These are phyloP conservation scores for Sciurus vulgaris DNA, from an alignment of 2,797 vertebrate genomes.

Conservation along the genomic window DNA sequence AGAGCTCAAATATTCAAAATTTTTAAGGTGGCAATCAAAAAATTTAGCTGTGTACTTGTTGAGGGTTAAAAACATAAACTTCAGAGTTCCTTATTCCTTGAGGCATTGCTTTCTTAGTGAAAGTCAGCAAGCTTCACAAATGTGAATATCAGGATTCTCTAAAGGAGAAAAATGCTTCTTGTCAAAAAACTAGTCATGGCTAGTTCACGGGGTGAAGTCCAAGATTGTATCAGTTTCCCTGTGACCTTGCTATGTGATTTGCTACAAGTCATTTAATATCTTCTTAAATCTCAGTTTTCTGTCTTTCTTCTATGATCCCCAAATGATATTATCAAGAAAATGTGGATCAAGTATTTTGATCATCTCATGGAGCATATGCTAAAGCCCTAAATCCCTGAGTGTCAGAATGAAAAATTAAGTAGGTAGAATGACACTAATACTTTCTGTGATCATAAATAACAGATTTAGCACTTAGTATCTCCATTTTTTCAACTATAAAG, in stretches of 20 bases:
- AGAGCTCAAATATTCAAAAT: constrained; percentile 22
- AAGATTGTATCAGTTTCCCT: constrained; percentile 37
- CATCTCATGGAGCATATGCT: not conserved
- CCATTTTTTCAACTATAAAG: constrained; percentile 43
- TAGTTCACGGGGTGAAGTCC: constrained; percentile 19
- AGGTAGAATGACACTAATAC: not conserved
- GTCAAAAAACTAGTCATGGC: constrained; percentile 46
- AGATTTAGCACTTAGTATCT: not conserved
- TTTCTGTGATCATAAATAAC: not conserved
- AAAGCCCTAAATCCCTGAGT: constrained; percentile 29
- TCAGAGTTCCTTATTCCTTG: not conserved
- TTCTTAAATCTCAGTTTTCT: not conserved
- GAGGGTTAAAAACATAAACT: constrained; percentile 55
- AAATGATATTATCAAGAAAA: constrained; percentile 39
- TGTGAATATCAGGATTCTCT: constrained; percentile 62
- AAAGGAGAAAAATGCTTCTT: constrained; percentile 57
- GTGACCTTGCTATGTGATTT: constrained; percentile 35
- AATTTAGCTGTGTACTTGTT: not conserved
- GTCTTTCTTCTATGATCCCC: constrained; percentile 3
- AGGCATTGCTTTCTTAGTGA: constrained; percentile 19
- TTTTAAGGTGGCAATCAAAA: constrained; percentile 2
- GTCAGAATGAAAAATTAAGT: constrained; percentile 16
- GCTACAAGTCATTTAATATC: constrained; percentile 41
- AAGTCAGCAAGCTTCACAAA: constrained; percentile 45
- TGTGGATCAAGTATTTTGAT: constrained; percentile 26